A percentile compares a stretch with the other conserved stretches of the same genome.
These are phyloP conservation scores for Conger conger DNA, from an alignment of 2,113 vertebrate genomes.

Conservation along the genomic window DNA sequence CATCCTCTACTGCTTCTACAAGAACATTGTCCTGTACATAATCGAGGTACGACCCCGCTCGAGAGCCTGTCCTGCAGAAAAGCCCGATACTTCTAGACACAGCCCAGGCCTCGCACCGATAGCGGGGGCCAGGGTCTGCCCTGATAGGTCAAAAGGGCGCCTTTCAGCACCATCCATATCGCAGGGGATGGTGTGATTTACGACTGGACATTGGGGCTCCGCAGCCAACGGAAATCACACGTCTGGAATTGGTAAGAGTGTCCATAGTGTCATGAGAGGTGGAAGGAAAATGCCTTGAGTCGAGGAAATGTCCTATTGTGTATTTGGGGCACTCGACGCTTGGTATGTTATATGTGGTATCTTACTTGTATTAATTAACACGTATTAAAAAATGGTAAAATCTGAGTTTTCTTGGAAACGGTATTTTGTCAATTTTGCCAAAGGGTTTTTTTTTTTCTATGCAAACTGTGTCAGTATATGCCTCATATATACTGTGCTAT, in stretches of 20 bases:
- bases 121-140: neutral
- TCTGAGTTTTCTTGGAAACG: neutral
- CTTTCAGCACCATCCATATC: neutral
- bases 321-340: neutral
- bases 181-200: neutral
- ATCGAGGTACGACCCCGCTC: slow-evolving; percentile 83
- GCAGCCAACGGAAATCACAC: neutral
- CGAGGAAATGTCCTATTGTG: neutral
- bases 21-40: slow-evolving; percentile 98
- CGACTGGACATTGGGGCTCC: neutral
- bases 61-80: neutral
- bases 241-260: neutral
- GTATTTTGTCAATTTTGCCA: too few relatives aligned
- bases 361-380: neutral
- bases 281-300: neutral
- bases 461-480: neutral
- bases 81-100: neutral
- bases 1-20: slow-evolving; percentile 99
- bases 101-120: slow-evolving; percentile 8
- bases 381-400: neutral
- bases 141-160: neutral
- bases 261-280: neutral
- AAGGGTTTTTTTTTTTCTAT: too few relatives aligned
- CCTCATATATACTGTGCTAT: too few relatives aligned
- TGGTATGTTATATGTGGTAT: too few relatives aligned